Evolutionary conservation across 2,113 vertebrate genomes (phyloP), one percentile per base, ranked within the genome.

Genomic region (Oophaga pumilio): DNA sequence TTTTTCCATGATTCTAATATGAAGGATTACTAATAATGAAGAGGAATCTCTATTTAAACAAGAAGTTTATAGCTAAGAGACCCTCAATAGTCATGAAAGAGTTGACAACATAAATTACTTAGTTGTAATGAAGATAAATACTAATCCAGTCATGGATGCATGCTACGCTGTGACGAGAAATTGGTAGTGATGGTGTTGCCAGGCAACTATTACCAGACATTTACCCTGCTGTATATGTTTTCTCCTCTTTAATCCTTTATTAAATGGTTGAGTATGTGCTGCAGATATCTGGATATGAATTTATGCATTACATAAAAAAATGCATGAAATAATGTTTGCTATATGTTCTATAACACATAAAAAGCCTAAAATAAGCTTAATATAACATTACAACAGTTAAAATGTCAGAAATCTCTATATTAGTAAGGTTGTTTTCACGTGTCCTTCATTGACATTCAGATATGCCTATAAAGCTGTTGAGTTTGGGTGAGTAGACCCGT

Each of bases 121-220:
- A 89, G 56, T 77, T 92, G 88, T 94, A 94, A 94, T 95, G 92
- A 94, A 95, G 94, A 95, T 88, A 94, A 94, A 95, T 93, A 90
- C 24, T 81, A 79, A 91, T 91, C 88, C 89, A 92, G 89, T 90
- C 85, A 91, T 69, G 74, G 88, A 90, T n/a, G 85, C 68, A 89
- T 89, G 81, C 14, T 90, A 83, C 26, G 90, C 73, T 86, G 80
- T n/a, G 26, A 87, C 89, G 87, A 88, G 80, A 91, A 94, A 93
- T 85, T 91, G 90, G 90, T 91, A 92, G 76, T 90, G 90, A 92
- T 90, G 57, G 86, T 91, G 95, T 96, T 96, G 92, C 95, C 91
- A 94, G 79, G 95, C 94, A 97, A 96, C 94, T 43, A 89, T 82
- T 82, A 74, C 83, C 84, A 80, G 71, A 76, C 66, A 89, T 86